These are phyloP conservation scores for Alces alces DNA, from an alignment of 2,113 vertebrate species.

Conservation along the genomic window DNA sequence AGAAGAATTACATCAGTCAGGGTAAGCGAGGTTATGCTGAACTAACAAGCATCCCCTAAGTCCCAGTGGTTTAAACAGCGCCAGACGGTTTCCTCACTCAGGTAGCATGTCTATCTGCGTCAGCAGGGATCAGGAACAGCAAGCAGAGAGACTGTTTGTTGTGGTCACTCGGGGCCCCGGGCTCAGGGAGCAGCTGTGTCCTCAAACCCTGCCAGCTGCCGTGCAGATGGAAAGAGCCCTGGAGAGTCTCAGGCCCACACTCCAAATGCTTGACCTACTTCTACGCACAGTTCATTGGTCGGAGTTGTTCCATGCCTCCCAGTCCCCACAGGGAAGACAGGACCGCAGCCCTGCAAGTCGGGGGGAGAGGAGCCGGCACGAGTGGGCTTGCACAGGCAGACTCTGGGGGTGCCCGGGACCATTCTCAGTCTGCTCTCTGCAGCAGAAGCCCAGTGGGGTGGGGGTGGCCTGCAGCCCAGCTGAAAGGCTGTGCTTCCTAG, in stretches of 20 bases:
- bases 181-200: neutral
- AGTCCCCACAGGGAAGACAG: neutral
- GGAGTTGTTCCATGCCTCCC: neutral
- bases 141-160: neutral
- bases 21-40: neutral
- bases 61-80: neutral
- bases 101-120: fast-evolving
- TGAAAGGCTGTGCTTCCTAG: neutral
- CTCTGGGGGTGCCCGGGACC: fast-evolving
- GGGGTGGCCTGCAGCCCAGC: neutral
- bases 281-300: neutral
- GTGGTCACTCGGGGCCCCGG: neutral
- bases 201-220: fast-evolving
- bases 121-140: neutral
- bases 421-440: neutral
- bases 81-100: neutral
- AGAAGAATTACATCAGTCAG: neutral
- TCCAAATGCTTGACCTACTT: neutral
- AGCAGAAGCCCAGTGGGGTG: neutral
- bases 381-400: fast-evolving
- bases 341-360: neutral
- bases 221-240: no score
- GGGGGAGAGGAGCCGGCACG: neutral
- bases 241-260: neutral
- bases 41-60: neutral